Conservation (phyloP, 2,888 invertebrate genomes). For the Ectemnius cavifrons region DNA sequence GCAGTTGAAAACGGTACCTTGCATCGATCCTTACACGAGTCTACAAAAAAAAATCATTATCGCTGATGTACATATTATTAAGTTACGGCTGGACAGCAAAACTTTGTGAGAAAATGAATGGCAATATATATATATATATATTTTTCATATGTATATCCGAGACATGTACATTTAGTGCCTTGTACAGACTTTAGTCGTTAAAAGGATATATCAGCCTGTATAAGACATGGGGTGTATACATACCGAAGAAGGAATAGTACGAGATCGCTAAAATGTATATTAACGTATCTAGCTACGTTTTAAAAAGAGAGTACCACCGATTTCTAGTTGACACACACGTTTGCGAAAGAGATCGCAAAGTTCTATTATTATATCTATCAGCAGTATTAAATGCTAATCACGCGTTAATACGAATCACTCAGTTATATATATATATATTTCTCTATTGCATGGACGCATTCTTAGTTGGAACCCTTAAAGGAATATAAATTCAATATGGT, state of each 20-base stretch:
- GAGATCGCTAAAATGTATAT: slow-evolving; percentile 7
- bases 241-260: slow-evolving; percentile 18
- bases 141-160: slow-evolving; percentile 48
- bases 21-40: too few species aligned
- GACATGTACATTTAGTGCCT: slow-evolving; percentile 48
- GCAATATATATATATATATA: slow-evolving; percentile 40
- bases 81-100: slow-evolving; percentile 38
- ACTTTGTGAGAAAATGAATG: slow-evolving; percentile 26
- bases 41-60: slow-evolving; percentile 4
- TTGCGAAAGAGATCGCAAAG: not conserved
- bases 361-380: slow-evolving; percentile 22
- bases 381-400: slow-evolving; percentile 25
- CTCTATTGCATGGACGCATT: slow-evolving; percentile 41
- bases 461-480: slow-evolving; percentile 51
- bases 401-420: not conserved
- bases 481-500: slow-evolving; percentile 45
- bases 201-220: slow-evolving; percentile 18
- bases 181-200: slow-evolving; percentile 45
- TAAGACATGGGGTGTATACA: slow-evolving; percentile 17
- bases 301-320: slow-evolving; percentile 11
- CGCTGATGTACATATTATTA: slow-evolving; percentile 39
- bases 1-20: too few species aligned
- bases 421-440: too few species aligned
- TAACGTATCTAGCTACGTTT: slow-evolving; percentile 15
- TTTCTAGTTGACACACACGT: slow-evolving; percentile 8